Evolutionary conservation across 2,113 vertebrate genomes (phyloP), one percentile per base, ranked within the genome.

Genomic region (Nematolebias whitei): DNA sequence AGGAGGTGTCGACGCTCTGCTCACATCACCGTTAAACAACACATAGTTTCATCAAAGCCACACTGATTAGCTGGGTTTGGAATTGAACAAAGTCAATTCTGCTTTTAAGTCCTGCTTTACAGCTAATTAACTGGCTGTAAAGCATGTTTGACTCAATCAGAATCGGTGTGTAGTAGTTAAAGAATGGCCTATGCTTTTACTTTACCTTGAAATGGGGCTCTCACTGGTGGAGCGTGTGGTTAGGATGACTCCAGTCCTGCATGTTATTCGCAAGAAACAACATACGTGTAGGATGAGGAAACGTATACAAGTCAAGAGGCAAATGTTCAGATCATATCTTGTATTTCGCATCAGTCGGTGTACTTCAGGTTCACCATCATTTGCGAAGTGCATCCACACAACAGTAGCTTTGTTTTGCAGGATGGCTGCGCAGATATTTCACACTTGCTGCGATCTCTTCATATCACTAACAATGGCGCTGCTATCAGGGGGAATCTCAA

Each of bases 401-500:
- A 79, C 72, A 77, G 35, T 52, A 38, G 55, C 56, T 84, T 78
- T 84, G 70, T 83, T 79, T 74, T 58, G 48, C 73, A 71, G 79
- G 62, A 83, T 75, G 59, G 35, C 56, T 79, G 79, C 74, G 53
- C 74, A 80, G 85, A 76, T 75, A 73, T 78, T 78, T 78, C 73
- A 55, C 79, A 45, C 73, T 69, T 49, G 39, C 63, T 61, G 62
- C 57, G 59, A 80, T 78, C 79, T 85, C 79, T 73, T 85, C 53
- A 76, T 79, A 79, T 87, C 68, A 72, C 63, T 67, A 14, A 87
- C 83, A 79, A 81, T 71, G 10, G 65, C 63, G 68, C 45, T 40
- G 19, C 47, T 80, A 82, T 88, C 85, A 51, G 83, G 22, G 52
- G 54, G 54, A n/a, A 87, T 90, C 83, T 85, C 71, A 80, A 82